Evolutionary conservation across 2,113 vertebrate genomes (phyloP).

Genomic region (Neolamprologus caudopunctatus): DNA sequence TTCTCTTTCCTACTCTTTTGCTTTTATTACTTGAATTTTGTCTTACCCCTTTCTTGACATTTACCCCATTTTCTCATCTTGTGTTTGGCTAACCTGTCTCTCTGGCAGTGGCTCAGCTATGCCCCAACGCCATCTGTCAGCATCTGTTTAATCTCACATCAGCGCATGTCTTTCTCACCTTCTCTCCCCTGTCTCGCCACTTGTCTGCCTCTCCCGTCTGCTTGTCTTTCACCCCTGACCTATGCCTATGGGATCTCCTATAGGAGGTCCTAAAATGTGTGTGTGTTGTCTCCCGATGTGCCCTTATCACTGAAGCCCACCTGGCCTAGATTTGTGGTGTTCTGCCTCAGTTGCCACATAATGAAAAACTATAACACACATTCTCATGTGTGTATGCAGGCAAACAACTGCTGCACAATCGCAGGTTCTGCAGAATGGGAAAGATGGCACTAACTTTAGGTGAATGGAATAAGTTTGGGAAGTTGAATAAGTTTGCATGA

Average conservation of each 20-base stretch:
- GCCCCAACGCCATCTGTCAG: slow-evolving; percentile 49
- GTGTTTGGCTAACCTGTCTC: slow-evolving; percentile 31
- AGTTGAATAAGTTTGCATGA: background rate
- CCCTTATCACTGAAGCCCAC: slow-evolving; percentile 38
- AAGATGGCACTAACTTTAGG: background rate
- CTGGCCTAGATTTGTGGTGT: slow-evolving; percentile 28
- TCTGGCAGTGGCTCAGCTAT: slow-evolving; percentile 10
- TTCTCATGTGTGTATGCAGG: background rate
- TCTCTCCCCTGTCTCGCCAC: slow-evolving; percentile 2
- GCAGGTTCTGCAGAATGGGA: background rate
- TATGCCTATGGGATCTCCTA: slow-evolving; percentile 8
- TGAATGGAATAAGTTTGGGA: background rate
- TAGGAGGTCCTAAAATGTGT: background rate
- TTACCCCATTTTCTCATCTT: background rate
- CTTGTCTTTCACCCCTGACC: slow-evolving; percentile 55
- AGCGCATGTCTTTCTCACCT: slow-evolving; percentile 34
- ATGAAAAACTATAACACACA: background rate
- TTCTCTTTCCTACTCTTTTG: background rate
- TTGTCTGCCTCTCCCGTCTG: slow-evolving; percentile 16
- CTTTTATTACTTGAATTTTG: background rate
- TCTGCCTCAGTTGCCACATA: slow-evolving; percentile 8
- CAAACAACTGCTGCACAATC: background rate
- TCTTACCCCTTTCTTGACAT: background rate
- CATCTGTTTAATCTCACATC: slow-evolving; percentile 61
- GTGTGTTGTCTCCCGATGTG: background rate